Evolutionary conservation across 2,797 vertebrate genomes (phyloP).

Genomic region (Labroides dimidiatus): DNA sequence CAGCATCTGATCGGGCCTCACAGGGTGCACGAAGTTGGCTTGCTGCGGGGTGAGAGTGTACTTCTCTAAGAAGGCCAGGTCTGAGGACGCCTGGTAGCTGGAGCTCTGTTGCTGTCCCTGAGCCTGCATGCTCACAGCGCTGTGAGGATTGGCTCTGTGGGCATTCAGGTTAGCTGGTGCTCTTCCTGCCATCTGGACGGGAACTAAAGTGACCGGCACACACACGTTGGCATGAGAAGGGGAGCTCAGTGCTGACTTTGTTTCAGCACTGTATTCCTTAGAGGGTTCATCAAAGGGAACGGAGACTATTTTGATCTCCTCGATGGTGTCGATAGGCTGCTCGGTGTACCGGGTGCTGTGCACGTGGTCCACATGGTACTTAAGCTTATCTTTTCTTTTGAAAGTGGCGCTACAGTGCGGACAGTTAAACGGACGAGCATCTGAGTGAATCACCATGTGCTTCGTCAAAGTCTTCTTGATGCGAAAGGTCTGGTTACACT

Average conservation of each 20-base stretch:
- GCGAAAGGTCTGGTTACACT: conserved; percentile 95
- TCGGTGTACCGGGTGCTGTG: conserved; percentile 88
- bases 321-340: conserved; percentile 67
- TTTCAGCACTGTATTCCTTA: conserved; percentile 62
- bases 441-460: conserved; percentile 99
- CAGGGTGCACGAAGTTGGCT: conserved; percentile 91
- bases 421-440: conserved; percentile 96
- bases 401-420: conserved; percentile 96
- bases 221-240: conserved; percentile 78
- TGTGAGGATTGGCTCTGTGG: conserved; percentile 72
- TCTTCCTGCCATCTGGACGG: conserved; percentile 75
- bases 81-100: conserved; percentile 87
- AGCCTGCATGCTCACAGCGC: conserved; percentile 70
- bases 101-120: conserved; percentile 79
- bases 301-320: conserved; percentile 82
- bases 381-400: conserved; percentile 98
- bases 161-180: conserved; percentile 67
- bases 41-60: conserved; percentile 97
- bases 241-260: conserved; percentile 73
- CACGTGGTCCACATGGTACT: conserved; percentile 97
- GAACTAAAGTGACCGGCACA: conserved; percentile 83
- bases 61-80: conserved; percentile 95
- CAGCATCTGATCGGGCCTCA: conserved; percentile 93
- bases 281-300: conserved; percentile 81
- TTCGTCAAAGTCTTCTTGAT: conserved; percentile 99